phyloP scores from a whole-genome alignment of 1,140 invertebrate species.

The Asbolus verrucosus region DNA sequence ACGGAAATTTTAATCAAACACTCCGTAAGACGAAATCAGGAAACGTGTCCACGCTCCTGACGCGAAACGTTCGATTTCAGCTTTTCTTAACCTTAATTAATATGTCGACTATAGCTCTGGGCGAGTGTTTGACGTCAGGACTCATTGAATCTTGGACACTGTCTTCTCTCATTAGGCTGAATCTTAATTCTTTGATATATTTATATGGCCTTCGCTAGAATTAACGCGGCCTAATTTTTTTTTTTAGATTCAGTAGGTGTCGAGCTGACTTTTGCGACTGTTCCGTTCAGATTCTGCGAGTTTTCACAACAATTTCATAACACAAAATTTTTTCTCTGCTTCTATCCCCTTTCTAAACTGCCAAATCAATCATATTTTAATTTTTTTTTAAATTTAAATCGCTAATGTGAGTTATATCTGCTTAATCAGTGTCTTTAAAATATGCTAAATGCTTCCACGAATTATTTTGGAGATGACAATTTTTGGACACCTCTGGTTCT shows the following conservation, averaged over 20 bases:
- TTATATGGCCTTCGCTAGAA: conserved; percentile 50
- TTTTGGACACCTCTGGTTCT: too few relatives aligned
- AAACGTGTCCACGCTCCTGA: background rate
- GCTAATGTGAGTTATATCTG: too few relatives aligned
- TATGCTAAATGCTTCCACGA: too few relatives aligned
- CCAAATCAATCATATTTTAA: too few relatives aligned
- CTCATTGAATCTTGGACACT: conserved; percentile 46
- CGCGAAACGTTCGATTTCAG: background rate
- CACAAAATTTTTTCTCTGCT: too few relatives aligned
- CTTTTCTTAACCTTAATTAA: conserved; percentile 30
- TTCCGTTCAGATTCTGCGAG: too few relatives aligned
- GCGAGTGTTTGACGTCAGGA: conserved; percentile 47
- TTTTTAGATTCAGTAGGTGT: background rate
- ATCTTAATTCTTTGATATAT: conserved; percentile 50
- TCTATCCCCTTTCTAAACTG: too few relatives aligned
- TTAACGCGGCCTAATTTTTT: conserved; percentile 47
- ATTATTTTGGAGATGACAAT: too few relatives aligned
- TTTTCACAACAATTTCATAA: too few relatives aligned
- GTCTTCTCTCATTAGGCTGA: conserved; percentile 49
- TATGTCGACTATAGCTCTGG: conserved; percentile 4
- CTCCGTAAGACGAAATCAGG: conserved; percentile 17
- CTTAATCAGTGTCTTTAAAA: too few relatives aligned
- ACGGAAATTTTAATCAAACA: conserved; percentile 58
- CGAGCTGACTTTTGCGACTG: too few relatives aligned
- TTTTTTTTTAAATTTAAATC: too few relatives aligned